Evolutionary conservation across 2,888 invertebrate genomes (phyloP).

Genomic region (Rhaphigaster nebulosa): DNA sequence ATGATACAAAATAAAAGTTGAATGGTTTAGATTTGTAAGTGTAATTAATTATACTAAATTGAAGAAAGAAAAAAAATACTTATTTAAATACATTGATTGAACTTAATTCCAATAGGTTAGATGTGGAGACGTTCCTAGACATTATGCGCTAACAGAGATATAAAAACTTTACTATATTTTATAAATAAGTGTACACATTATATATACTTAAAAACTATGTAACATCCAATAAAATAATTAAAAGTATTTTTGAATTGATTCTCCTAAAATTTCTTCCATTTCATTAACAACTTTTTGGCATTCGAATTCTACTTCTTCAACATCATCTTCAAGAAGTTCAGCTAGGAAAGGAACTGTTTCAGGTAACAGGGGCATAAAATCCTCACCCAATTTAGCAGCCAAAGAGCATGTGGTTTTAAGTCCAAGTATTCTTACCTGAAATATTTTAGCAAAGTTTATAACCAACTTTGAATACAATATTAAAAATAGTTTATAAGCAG

Average conservation of each 20-base stretch:
- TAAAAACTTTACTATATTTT: background rate
- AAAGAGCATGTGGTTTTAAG: slow-evolving; percentile 82
- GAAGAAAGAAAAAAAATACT: background rate
- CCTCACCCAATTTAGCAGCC: slow-evolving; percentile 87
- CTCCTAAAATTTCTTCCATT: slow-evolving; percentile 88
- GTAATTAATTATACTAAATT: too few relatives aligned
- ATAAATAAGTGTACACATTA: slow-evolving; percentile 11
- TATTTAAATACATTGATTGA: background rate
- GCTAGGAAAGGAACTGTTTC: slow-evolving; percentile 95
- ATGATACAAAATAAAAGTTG: background rate
- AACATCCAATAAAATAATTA: slow-evolving; percentile 68
- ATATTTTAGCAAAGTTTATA: slow-evolving; percentile 55
- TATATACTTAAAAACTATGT: background rate
- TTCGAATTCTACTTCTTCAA: slow-evolving; percentile 83
- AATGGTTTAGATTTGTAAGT: too few relatives aligned
- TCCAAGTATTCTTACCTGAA: slow-evolving; percentile 76
- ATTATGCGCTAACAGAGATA: background rate
- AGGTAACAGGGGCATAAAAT: slow-evolving; percentile 88
- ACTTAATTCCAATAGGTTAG: background rate
- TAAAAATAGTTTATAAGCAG: background rate
- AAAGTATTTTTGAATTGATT: slow-evolving; percentile 91
- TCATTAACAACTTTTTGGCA: slow-evolving; percentile 86
- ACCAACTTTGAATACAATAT: background rate
- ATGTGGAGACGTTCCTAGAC: background rate
- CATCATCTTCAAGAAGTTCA: slow-evolving; percentile 92